A percentile compares a stretch with the other conserved stretches of the same genome.
These are phyloP conservation scores for Oncorhynchus keta DNA, from an alignment of 2,113 vertebrate genomes.

Conservation along the genomic window DNA sequence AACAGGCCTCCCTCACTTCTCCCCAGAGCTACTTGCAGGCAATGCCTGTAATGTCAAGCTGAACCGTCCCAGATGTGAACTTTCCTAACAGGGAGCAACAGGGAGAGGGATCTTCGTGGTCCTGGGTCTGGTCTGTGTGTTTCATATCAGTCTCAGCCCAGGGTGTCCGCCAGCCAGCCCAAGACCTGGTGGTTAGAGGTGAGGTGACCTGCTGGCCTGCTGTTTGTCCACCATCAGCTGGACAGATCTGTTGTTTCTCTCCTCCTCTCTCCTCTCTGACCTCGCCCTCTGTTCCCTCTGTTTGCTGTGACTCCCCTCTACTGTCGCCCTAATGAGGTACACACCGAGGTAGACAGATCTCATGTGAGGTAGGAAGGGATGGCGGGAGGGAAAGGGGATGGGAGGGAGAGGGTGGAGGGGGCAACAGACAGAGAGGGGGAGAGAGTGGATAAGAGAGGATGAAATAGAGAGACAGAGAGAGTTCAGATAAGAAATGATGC, in stretches of 20 bases:
- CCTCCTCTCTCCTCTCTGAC: no score
- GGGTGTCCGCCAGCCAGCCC: no score
- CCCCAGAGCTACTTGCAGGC: background rate
- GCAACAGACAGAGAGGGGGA: background rate
- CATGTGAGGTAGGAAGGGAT: no score
- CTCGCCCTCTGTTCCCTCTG: background rate
- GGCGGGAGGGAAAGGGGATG: background rate
- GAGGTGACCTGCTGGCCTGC: background rate
- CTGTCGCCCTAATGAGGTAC: background rate
- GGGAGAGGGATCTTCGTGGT: no score
- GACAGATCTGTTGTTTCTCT: background rate
- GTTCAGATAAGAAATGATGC: no score
- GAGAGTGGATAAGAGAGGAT: background rate
- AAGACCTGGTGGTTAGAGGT: no score
- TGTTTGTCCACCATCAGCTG: no score
- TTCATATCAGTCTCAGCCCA: no score
- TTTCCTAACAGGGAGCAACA: background rate
- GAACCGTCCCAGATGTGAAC: background rate
- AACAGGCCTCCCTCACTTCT: slow-evolving; percentile 7
- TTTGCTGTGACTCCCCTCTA: slow-evolving; percentile 10
- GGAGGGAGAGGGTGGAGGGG: background rate
- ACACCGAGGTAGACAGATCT: background rate
- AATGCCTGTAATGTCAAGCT: background rate
- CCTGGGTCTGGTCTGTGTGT: no score
- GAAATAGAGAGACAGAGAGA: background rate